Evolutionary conservation across 2,797 vertebrate genomes (phyloP).

Genomic region (Tachyglossus aculeatus): DNA sequence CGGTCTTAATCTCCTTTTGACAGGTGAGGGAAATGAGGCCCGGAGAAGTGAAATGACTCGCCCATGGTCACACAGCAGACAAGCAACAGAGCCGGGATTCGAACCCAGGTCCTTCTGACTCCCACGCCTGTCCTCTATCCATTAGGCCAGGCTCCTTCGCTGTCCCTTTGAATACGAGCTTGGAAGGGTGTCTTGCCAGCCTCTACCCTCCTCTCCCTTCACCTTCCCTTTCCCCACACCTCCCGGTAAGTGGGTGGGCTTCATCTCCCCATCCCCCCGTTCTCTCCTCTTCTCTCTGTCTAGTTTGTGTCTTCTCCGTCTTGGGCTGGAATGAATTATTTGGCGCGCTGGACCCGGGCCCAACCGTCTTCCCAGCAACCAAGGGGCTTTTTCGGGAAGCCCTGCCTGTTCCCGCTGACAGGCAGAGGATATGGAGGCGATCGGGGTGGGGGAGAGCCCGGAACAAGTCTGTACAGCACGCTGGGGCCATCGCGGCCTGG

Average conservation of each 20-base stretch:
- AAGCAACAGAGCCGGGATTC: no score
- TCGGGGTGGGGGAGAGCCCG: neutral
- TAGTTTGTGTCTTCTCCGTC: accelerated
- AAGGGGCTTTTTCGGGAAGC: slow-evolving; percentile 60
- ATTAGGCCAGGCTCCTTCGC: no score
- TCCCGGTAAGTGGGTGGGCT: neutral
- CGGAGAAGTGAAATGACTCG: no score
- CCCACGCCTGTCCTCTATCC: no score
- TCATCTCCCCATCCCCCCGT: slow-evolving; percentile 18
- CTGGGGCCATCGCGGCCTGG: no score
- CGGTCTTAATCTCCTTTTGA: no score
- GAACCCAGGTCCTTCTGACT: no score
- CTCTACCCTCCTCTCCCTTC: neutral
- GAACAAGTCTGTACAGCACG: neutral
- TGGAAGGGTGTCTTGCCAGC: neutral
- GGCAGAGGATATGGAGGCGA: neutral
- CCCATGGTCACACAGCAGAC: no score
- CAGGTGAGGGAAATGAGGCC: no score
- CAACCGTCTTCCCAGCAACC: slow-evolving; percentile 64
- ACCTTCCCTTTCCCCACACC: neutral
- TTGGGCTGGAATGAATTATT: slow-evolving; percentile 16
- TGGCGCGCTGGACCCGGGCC: slow-evolving; percentile 54
- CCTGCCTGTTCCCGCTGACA: slow-evolving; percentile 40
- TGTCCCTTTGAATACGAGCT: no score
- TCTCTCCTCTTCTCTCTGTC: neutral